Base-by-base conservation (phyloP, 1,140 invertebrate species). In the Galendromus occidentalis region DNA sequence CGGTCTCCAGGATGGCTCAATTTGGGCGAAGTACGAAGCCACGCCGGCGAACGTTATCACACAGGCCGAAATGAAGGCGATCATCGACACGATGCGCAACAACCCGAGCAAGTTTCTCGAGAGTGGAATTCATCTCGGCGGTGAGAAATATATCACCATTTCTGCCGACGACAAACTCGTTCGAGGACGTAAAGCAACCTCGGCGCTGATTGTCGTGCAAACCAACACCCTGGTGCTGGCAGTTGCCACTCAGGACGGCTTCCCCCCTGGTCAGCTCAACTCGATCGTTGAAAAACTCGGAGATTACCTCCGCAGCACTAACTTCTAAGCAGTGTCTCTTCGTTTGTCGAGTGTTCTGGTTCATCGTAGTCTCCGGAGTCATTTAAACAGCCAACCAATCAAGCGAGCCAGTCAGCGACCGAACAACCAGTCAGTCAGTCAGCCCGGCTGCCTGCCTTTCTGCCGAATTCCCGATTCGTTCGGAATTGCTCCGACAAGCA, bases 11-110 rank as follows among this genome's bases (percentile, higher is more conserved):
- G 89, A 94, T 78, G 90, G 90, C 76, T 88, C 87, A 80, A 82
- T 92, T 73, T 94, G 90, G 90, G 89, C 89, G 68, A 90, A 89
- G 81, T 90, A 87, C 44, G 87, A 88, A 68, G 68, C 67, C 51
- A 70, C 71, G 47, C 59, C 66, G 42, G 67, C 44, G 51, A 65
- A 68, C 12, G 39, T 69, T 69, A 66, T 72, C 5, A 70, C 69
- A 44, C 68, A 66, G 45, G 66, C 70, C 44, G 72, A 73, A 65
- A 39, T 73, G 33, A 73, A 73, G 67, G 65, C 68, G 17, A 73
- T 73, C 44, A 70, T 69, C 20, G 71, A 72, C 51, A 69, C 67
- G 17, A 72, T 73, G 69, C 45, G 65, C 47, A 65, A 20, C 29
- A 73, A 73, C 66, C 72, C 72, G 29, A 65, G 64, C 6, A 64